phyloP scores from a whole-genome alignment of 92 coral and sea anemone species.

The Pocillopora meandrina region DNA sequence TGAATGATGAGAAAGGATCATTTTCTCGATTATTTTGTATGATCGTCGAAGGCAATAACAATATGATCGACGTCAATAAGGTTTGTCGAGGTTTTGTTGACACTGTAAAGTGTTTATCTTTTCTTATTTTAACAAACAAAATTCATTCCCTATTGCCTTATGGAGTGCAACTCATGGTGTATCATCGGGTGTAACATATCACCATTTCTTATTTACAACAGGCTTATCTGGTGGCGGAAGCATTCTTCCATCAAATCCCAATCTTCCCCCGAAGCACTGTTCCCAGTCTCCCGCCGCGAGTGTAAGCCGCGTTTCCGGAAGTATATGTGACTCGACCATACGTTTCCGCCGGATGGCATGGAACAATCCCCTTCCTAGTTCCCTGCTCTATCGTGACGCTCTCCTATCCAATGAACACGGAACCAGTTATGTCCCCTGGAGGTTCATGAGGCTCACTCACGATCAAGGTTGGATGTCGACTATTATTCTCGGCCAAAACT shows the following conservation, averaged over 20 bases:
- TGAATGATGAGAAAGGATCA: too few species aligned
- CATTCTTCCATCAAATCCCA: slow-evolving; percentile 79
- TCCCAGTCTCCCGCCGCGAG: slow-evolving; percentile 68
- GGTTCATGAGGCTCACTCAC: slow-evolving; percentile 73
- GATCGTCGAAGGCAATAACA: too few species aligned
- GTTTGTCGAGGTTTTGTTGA: background rate
- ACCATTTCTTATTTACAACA: background rate
- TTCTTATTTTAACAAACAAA: background rate
- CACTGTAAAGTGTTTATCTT: too few species aligned
- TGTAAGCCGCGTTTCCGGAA: slow-evolving; percentile 62
- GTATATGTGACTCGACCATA: slow-evolving; percentile 68
- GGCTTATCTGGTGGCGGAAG: slow-evolving; percentile 75
- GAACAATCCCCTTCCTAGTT: slow-evolving; percentile 72
- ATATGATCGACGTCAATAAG: too few species aligned
- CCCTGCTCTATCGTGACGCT: slow-evolving; percentile 64
- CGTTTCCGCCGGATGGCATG: slow-evolving; percentile 86
- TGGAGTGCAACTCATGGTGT: too few species aligned
- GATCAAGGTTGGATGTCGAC: slow-evolving; percentile 83
- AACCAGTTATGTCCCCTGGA: slow-evolving; percentile 75
- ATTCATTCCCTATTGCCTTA: too few species aligned
- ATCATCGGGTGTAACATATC: background rate
- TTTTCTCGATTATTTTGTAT: too few species aligned
- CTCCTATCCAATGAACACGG: slow-evolving; percentile 79
- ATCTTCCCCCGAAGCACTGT: slow-evolving; percentile 84
- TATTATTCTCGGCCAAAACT: slow-evolving; percentile 71